Percentiles rank a stretch among this genome's conserved stretches.
phyloP scores from a whole-genome alignment of 2,797 vertebrate species.

The Strix occidentalis region DNA sequence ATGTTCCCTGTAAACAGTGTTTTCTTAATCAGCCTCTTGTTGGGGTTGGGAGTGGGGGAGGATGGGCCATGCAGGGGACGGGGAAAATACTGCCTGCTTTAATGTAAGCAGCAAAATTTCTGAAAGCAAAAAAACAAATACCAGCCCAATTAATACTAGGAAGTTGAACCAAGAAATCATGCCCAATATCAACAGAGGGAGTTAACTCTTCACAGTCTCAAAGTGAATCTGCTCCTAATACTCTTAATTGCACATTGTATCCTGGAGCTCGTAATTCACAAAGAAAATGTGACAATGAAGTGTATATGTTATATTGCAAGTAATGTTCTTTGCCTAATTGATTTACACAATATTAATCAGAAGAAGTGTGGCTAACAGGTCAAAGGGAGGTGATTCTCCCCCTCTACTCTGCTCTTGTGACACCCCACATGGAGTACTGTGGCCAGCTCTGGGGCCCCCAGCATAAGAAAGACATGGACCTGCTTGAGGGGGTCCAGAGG shows the following conservation, averaged over 20 bases:
- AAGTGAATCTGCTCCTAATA: neutral
- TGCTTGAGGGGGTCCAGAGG: too few relatives aligned
- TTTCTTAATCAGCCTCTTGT: neutral
- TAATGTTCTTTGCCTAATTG: neutral
- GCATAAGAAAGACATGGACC: too few relatives aligned
- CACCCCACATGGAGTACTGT: too few relatives aligned
- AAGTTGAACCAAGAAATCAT: conserved; percentile 32
- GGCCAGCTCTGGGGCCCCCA: too few relatives aligned
- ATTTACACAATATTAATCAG: neutral
- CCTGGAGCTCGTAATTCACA: neutral
- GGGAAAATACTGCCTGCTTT: neutral
- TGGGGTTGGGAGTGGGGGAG: neutral
- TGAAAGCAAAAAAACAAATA: conserved; percentile 17
- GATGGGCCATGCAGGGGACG: fast-evolving
- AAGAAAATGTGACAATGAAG: neutral
- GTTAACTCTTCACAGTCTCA: neutral
- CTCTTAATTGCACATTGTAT: neutral
- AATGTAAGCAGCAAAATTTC: conserved; percentile 14
- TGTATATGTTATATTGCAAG: neutral
- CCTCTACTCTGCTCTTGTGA: too few relatives aligned
- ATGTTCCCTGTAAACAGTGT: neutral
- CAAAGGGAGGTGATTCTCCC: too few relatives aligned
- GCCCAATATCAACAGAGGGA: neutral
- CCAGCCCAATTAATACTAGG: neutral
- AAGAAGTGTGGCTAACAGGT: too few relatives aligned